These are phyloP conservation scores for Scaptodrosophila latifasciaeformis DNA, from an alignment of 2,888 invertebrate genomes.

Conservation along the genomic window DNA sequence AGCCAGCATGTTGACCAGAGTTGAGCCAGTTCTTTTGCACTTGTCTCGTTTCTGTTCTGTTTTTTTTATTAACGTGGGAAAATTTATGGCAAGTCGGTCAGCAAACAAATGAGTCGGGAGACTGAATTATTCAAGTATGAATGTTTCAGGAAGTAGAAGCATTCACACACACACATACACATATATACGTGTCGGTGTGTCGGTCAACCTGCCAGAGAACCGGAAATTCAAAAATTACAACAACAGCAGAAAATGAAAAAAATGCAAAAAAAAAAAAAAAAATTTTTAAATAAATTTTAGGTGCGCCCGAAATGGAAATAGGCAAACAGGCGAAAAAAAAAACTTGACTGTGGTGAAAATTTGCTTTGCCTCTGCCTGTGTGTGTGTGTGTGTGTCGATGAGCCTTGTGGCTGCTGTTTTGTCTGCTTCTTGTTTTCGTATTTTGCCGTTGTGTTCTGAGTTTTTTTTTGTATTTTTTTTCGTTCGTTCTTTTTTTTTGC, in stretches of 20 bases:
- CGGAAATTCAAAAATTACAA: constrained; percentile 40
- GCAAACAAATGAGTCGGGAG: too few species aligned
- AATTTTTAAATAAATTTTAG: constrained; percentile 5
- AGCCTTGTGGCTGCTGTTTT: too few species aligned
- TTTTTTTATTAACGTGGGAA: constrained; percentile 60
- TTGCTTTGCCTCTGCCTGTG: too few species aligned
- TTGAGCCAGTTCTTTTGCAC: too few species aligned
- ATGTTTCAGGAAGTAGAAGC: constrained; percentile 26
- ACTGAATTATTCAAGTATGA: too few species aligned
- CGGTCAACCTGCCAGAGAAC: constrained; percentile 28
- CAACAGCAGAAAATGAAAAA: constrained; percentile 14
- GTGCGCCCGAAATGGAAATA: too few species aligned
- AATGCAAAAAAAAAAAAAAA: constrained; percentile 10
- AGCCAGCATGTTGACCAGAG: constrained; percentile 29
- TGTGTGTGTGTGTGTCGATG: background rate
- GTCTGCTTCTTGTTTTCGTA: constrained; percentile 33
- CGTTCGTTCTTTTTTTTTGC: constrained; percentile 18
- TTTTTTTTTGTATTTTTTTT: constrained; percentile 17
- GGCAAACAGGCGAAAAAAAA: background rate
- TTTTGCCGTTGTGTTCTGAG: constrained; percentile 18
- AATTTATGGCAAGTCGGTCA: too few species aligned
- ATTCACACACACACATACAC: constrained; percentile 4
- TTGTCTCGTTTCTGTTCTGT: constrained; percentile 1
- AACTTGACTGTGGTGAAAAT: too few species aligned
- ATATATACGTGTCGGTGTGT: too few species aligned